A percentile compares a stretch with the other conserved stretches of the same genome.
Evolutionary conservation across 2,113 vertebrate species (phyloP).

Genomic region (Antidorcas marsupialis): DNA sequence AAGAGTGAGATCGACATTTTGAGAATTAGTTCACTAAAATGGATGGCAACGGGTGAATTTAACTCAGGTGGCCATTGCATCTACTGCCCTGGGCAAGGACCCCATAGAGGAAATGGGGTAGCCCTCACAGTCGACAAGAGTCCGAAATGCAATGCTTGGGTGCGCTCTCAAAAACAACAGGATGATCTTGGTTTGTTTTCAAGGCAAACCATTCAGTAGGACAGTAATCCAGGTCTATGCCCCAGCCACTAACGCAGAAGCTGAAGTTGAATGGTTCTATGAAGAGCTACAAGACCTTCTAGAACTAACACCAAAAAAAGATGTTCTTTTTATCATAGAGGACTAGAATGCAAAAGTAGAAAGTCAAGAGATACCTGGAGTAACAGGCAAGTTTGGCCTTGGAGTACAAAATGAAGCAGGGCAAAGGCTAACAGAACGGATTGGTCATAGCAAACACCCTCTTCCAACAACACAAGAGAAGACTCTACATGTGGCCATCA

Average conservation of each 20-base stretch:
- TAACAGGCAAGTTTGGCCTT: background rate
- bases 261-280: background rate
- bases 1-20: background rate
- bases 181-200: background rate
- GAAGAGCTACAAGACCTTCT: background rate
- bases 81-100: background rate
- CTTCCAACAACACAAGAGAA: background rate
- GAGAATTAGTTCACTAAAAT: background rate
- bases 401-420: background rate
- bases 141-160: background rate
- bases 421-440: background rate
- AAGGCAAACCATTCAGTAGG: background rate
- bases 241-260: background rate
- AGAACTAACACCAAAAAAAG: background rate
- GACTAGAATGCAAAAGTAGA: background rate
- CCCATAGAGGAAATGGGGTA: background rate
- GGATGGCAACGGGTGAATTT: rapidly evolving
- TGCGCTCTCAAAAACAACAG: background rate
- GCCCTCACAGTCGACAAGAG: background rate
- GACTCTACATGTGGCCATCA: background rate
- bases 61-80: background rate
- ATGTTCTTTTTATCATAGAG: background rate
- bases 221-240: background rate
- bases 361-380: background rate
- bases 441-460: background rate